phyloP scores from a whole-genome alignment of 2,113 vertebrate species.

The Oncorhynchus gorbuscha region DNA sequence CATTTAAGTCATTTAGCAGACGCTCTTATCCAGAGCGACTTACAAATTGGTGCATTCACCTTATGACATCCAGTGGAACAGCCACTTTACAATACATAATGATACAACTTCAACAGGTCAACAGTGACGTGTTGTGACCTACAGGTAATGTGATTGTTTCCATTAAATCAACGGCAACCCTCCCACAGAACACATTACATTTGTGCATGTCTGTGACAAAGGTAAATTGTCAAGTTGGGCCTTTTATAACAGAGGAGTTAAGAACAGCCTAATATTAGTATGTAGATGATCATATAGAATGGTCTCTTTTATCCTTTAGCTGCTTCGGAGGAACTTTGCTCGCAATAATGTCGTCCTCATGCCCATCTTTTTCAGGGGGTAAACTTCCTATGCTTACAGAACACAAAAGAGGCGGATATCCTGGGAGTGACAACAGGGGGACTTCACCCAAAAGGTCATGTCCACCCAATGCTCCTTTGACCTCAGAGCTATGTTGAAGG shows the following conservation, averaged over 20 bases:
- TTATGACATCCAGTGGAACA: too few species aligned
- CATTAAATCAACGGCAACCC: background rate
- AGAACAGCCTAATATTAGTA: constrained; percentile 1
- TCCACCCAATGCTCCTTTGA: constrained; percentile 10
- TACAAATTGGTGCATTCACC: too few species aligned
- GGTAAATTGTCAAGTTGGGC: background rate
- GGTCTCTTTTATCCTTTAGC: background rate
- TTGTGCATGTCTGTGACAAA: background rate
- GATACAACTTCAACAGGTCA: too few species aligned
- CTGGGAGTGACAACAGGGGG: constrained; percentile 40
- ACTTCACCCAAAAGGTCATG: constrained; percentile 26
- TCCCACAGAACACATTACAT: background rate
- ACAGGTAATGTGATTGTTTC: background rate
- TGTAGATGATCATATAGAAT: background rate
- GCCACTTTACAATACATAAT: too few species aligned
- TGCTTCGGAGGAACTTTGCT: constrained; percentile 2
- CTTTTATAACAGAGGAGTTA: background rate
- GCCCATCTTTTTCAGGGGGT: constrained; percentile 11
- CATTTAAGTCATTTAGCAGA: too few species aligned
- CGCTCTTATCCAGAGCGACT: too few species aligned
- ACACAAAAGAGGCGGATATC: constrained; percentile 47
- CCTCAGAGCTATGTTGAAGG: background rate
- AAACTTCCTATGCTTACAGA: constrained; percentile 31
- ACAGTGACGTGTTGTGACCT: too few species aligned
- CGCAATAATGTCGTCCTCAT: constrained; percentile 14